Conservation (phyloP, 2,888 invertebrate species). For the Harpalus rubripes region DNA sequence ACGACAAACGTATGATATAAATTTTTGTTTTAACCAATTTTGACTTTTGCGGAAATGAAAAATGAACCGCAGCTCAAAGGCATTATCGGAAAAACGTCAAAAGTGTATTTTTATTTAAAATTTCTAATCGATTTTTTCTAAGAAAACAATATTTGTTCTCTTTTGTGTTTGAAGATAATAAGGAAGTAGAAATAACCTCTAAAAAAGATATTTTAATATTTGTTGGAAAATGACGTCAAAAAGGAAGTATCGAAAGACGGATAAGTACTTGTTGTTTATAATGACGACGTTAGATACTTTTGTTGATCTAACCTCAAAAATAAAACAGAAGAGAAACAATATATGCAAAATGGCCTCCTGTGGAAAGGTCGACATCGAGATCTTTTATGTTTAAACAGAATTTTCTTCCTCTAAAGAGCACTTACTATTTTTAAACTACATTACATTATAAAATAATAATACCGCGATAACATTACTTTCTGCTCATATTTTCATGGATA, state of each 20-base stretch:
- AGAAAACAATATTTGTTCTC: slow-evolving; percentile 19
- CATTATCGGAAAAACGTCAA: slow-evolving; percentile 35
- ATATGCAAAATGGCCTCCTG: not conserved
- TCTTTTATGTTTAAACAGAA: not conserved
- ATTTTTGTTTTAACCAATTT: slow-evolving; percentile 32
- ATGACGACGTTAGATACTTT: slow-evolving; percentile 7
- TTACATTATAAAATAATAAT: not conserved
- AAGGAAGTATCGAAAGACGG: slow-evolving; percentile 11
- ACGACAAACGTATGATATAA: not conserved
- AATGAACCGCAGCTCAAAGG: slow-evolving; percentile 31
- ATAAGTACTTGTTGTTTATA: not conserved
- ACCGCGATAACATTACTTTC: not conserved
- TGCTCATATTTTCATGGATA: not conserved
- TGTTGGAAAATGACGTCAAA: not conserved
- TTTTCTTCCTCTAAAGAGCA: not conserved
- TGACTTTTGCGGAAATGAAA: slow-evolving; percentile 14
- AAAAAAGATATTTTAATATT: slow-evolving; percentile 29
- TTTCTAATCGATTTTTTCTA: slow-evolving; percentile 27
- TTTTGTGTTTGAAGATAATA: slow-evolving; percentile 32
- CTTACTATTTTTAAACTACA: not conserved
- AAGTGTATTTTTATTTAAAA: slow-evolving; percentile 13
- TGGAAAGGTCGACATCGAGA: not conserved
- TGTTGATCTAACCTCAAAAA: slow-evolving; percentile 20
- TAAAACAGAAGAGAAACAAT: not conserved
- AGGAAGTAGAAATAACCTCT: slow-evolving; percentile 20